phyloP scores from a whole-genome alignment of 2,113 vertebrate species.

The Seriola dumerili region DNA sequence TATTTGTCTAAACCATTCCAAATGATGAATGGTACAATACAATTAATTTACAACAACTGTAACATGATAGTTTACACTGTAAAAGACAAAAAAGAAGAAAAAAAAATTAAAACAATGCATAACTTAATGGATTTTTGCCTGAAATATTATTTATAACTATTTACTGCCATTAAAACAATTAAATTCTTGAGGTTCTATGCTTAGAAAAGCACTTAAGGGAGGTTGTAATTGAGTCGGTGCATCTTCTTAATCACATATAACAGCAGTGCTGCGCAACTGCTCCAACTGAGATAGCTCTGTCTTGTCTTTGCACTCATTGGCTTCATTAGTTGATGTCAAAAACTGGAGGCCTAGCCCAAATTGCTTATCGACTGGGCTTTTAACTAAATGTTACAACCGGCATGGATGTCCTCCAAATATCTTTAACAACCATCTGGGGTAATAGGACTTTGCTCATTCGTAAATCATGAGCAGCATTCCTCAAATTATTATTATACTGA shows the following conservation, averaged over 20 bases:
- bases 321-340: slow-evolving; percentile 76
- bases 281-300: slow-evolving; percentile 46
- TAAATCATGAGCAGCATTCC: slow-evolving; percentile 61
- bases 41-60: background rate
- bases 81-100: too few relatives aligned
- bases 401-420: slow-evolving; percentile 71
- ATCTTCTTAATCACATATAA: slow-evolving; percentile 64
- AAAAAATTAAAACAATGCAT: background rate
- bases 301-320: slow-evolving; percentile 65
- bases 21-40: too few relatives aligned
- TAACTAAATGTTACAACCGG: slow-evolving; percentile 71
- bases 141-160: background rate
- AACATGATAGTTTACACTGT: too few relatives aligned
- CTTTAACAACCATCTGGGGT: slow-evolving; percentile 58
- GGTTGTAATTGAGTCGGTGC: slow-evolving; percentile 58
- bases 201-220: slow-evolving; percentile 27
- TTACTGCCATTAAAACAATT: slow-evolving; percentile 2
- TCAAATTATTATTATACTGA: slow-evolving; percentile 57
- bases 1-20: background rate
- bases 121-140: background rate
- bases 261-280: slow-evolving; percentile 25
- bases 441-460: slow-evolving; percentile 49
- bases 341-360: slow-evolving; percentile 62
- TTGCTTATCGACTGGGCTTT: slow-evolving; percentile 79
- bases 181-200: background rate